A percentile compares a stretch with the other conserved stretches of the same genome.
Evolutionary conservation across 2,797 vertebrate species (phyloP).

Genomic region (Dermochelys coriacea): DNA sequence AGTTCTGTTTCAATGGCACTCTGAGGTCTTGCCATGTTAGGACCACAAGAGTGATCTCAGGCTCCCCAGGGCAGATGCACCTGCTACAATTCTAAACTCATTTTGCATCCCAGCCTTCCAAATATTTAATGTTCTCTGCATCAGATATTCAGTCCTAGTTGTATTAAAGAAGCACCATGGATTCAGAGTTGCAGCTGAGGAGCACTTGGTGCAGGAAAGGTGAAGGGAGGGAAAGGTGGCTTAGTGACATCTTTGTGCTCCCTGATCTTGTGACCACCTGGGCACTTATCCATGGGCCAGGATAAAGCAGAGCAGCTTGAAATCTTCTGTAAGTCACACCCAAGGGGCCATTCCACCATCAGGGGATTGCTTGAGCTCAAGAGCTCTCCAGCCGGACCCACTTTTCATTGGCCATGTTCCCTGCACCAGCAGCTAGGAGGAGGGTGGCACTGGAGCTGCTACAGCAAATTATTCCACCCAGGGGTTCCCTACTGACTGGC

Average conservation of each 20-base stretch:
- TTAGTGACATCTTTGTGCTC: background rate
- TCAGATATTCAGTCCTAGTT: background rate
- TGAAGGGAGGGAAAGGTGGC: background rate
- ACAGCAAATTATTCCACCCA: background rate
- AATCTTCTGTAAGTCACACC: background rate
- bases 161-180: background rate
- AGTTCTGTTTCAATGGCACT: too few species aligned
- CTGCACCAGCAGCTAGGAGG: background rate
- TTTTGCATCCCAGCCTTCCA: background rate
- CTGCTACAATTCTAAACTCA: background rate
- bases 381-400: background rate
- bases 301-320: background rate
- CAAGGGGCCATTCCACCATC: background rate
- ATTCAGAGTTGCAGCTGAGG: background rate
- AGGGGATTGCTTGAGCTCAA: background rate
- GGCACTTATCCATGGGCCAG: fast-evolving
- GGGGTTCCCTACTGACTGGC: background rate
- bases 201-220: fast-evolving
- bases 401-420: background rate
- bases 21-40: too few species aligned
- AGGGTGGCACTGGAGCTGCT: background rate
- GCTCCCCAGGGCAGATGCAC: too few species aligned
- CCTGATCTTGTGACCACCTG: background rate
- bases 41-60: too few species aligned
- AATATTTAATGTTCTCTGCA: background rate